Base-by-base conservation (phyloP, 2,797 vertebrate genomes). In the Protonibea diacanthus region DNA sequence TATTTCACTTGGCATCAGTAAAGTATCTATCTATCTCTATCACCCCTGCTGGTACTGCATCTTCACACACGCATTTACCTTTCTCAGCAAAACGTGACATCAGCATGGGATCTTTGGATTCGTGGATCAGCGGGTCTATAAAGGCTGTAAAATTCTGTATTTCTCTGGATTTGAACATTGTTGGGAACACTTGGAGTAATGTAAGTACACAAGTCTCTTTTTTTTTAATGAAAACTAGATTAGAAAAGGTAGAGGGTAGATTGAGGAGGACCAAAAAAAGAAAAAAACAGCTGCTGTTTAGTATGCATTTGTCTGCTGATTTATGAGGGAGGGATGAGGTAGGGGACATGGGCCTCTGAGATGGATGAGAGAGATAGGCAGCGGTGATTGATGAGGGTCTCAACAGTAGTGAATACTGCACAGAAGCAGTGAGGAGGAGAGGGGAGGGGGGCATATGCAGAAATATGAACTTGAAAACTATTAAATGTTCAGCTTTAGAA, bases 311-410 rank as follows among this genome's bases (percentile, higher is more conserved):
- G 64, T 80, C 57, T 85, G 75, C 53, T 88, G 88, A 90, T 93
- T 92, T 87, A 89, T 85, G 72, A 82, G 73, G 21, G 55, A 74
- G 78, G 62, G 59, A 80, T 78, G 85, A 85, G 76, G 82, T 48
- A 70, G 58, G 60, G 68, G 83, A 86, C 78, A 47, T 44, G 8
- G 20, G 74, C 55, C 83, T 80, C 65, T 63, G 73, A 89, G 82
- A 89, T 85, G 80, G 84, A 91, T 90, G 80, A 85, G 76, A 80
- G 66, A 44, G 88, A 87, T 75, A 38, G 69, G 76, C 48, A 64
- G 82, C 20, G 29, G 77, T 89, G 90, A 93, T 85, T 79, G 89
- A 92, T 92, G 84, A 90, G 71, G 51, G 70, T 49, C 71, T 80
- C 74, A 62, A 8, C 60, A 29, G 64, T 75, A 59, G 64, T 71